Conservation (phyloP, 2,888 invertebrate species). For the Lochmaea capreae region DNA sequence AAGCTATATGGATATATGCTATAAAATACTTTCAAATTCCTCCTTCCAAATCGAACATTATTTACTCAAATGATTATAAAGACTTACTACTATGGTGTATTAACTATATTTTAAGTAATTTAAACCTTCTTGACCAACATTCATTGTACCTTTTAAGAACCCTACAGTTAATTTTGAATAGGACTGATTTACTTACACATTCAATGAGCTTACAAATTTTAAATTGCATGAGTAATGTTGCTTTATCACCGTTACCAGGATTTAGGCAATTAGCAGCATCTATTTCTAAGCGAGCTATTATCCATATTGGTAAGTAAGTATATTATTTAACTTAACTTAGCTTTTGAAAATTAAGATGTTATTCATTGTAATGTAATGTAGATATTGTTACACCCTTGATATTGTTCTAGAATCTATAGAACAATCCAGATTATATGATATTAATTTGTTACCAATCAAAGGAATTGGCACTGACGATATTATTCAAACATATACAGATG, state of each 20-base stretch:
- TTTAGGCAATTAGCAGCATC: constrained; percentile 49
- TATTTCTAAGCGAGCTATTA: constrained; percentile 48
- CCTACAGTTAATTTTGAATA: constrained; percentile 47
- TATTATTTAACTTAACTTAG: too few species aligned
- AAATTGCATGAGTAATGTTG: constrained; percentile 44
- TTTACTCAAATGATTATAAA: constrained; percentile 17
- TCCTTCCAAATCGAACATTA: constrained; percentile 41
- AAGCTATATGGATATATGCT: constrained; percentile 16
- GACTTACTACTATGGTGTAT: constrained; percentile 21
- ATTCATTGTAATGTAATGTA: not conserved
- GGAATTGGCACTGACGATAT: constrained; percentile 48
- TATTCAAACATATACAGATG: constrained; percentile 38
- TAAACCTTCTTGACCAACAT: constrained; percentile 34
- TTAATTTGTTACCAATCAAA: constrained; percentile 46
- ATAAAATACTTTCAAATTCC: constrained; percentile 40
- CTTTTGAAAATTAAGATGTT: too few species aligned
- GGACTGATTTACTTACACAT: constrained; percentile 40
- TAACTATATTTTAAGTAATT: constrained; percentile 31
- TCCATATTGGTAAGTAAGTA: constrained; percentile 11
- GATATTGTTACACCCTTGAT: not conserved
- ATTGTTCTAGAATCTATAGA: constrained; percentile 33
- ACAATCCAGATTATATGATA: constrained; percentile 37
- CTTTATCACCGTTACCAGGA: constrained; percentile 46
- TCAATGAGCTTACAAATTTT: constrained; percentile 40
- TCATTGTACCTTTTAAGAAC: constrained; percentile 47